These are phyloP conservation scores for Ecliptopera silaceata DNA, from an alignment of 2,888 invertebrate species.

Conservation along the genomic window DNA sequence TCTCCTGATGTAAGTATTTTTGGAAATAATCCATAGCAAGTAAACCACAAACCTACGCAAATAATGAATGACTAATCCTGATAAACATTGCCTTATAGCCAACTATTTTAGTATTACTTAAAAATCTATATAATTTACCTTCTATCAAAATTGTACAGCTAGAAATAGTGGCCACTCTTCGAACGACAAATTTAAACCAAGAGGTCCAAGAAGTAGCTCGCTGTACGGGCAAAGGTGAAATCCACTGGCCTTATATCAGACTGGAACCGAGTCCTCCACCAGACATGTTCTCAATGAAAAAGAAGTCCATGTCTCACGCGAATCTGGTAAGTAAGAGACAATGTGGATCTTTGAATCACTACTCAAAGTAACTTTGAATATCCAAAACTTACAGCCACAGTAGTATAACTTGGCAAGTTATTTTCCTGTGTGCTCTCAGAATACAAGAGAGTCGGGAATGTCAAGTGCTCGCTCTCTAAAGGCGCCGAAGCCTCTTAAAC, in stretches of 20 bases:
- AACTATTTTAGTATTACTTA: no score
- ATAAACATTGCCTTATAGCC: no score
- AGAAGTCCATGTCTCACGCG: constrained; percentile 42
- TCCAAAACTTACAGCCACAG: no score
- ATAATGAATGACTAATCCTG: no score
- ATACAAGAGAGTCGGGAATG: constrained; percentile 1
- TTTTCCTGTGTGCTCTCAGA: background rate
- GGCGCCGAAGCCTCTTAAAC: background rate
- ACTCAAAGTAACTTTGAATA: no score
- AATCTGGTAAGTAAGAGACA: constrained; percentile 40
- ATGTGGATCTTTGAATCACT: background rate
- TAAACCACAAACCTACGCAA: no score
- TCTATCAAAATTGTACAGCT: constrained; percentile 49
- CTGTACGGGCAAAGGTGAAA: constrained; percentile 63
- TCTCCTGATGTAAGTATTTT: constrained; percentile 52
- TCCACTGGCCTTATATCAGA: constrained; percentile 70
- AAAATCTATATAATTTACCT: no score
- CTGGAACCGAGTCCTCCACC: constrained; percentile 44
- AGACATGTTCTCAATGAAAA: constrained; percentile 22
- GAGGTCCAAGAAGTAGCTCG: constrained; percentile 44
- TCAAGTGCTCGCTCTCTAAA: constrained; percentile 15
- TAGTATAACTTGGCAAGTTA: no score
- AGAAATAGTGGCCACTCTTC: constrained; percentile 63
- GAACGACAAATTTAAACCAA: constrained; percentile 37
- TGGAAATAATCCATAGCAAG: background rate